Base-by-base conservation (phyloP, 1,140 invertebrate species). In the Lanistes nyassanus region DNA sequence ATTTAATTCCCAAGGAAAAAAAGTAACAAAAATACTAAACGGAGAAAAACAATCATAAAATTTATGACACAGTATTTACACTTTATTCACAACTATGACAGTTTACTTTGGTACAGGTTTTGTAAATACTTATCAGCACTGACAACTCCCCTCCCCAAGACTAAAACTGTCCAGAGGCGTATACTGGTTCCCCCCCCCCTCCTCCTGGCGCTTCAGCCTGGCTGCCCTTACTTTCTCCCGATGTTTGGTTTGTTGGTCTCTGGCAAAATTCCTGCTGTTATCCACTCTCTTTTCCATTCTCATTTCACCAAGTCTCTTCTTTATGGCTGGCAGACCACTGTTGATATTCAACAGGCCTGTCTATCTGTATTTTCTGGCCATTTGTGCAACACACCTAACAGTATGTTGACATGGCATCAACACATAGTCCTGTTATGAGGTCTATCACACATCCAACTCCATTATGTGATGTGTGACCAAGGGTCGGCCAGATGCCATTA, bases 401-500 rank as follows among this genome's bases (percentile, higher is more conserved):
- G n/a, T 60, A 26, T 60, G 56, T 26, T 5, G 5, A 60, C n/a
- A 60, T 60, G 4, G n/a, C n/a, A 39, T 66, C 64, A 7, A 66
- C 9, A 11, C 29, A 36, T 9, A 66, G 23, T 47, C 66, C 66
- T 47, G 66, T 69, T 37, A 69, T 19, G 9, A 47, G 4, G 42
- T 69, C 66, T 6, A 4, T 69, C 16, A 47, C 66, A 69, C 66
- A 69, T 47, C 31, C 66, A 13, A 53, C 34, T 26, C 31, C 66
- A 37, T n/a, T 29, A 1, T n/a, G 66, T 39, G 37, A 47, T 7
- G 29, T 39, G 39, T 68, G 47, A 5, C 66, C 66, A 31, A 31
- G 37, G 19, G 37, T 42, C 37, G n/a, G 34, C 37, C 66, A 39
- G 13, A 36, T 39, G 9, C 66, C 66, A 68, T 68, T 36, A 42